Percentiles rank a stretch among this genome's conserved stretches.
Conservation (phyloP, 2,113 vertebrate species). For the Malurus cyaneus region DNA sequence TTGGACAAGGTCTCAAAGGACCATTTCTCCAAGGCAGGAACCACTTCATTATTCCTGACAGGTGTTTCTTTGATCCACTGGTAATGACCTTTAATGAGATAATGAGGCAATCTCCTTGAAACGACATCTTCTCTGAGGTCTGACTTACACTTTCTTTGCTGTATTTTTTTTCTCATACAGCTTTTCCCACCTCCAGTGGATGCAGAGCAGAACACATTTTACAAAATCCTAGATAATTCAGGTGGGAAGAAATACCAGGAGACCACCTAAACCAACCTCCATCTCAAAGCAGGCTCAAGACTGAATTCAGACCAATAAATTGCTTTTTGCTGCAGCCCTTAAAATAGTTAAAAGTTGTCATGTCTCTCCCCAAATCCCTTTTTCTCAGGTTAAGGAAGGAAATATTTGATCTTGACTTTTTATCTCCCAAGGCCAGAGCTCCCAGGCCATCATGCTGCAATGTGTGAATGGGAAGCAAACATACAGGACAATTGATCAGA, state of each 20-base stretch:
- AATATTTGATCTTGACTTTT: not conserved
- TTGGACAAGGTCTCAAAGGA: not conserved
- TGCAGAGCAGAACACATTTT: not conserved
- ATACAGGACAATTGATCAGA: not conserved
- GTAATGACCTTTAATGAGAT: not conserved
- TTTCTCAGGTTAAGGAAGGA: not conserved
- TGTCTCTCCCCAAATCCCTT: not conserved
- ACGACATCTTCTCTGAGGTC: rapidly evolving
- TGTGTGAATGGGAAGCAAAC: not conserved
- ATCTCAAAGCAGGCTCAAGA: not conserved
- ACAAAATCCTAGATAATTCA: not conserved
- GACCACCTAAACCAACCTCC: not conserved
- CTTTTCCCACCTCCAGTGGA: not conserved
- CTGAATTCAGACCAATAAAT: not conserved
- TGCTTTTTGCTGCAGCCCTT: not conserved
- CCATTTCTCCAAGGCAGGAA: not conserved
- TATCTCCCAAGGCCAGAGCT: not conserved
- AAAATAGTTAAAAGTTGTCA: not conserved
- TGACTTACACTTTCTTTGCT: not conserved
- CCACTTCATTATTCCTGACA: not conserved
- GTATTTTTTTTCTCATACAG: not conserved
- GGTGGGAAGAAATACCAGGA: not conserved
- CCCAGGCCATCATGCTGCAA: not conserved
- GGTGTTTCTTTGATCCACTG: not conserved
- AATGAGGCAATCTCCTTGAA: not conserved